Conservation (phyloP, 2,797 vertebrate genomes). For the Pseudomugil tenellus region DNA sequence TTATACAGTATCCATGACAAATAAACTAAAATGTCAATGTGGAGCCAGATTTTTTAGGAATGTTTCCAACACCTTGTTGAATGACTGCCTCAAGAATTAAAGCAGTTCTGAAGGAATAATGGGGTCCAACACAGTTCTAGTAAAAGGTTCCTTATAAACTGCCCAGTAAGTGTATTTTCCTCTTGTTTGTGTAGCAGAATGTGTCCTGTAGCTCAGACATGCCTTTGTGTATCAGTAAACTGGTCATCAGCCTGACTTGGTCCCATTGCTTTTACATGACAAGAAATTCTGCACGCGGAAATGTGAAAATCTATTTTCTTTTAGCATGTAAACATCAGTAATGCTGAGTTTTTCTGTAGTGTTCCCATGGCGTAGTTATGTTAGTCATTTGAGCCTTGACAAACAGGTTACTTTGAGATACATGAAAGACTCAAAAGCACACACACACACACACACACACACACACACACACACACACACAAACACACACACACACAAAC, state of each 20-base stretch:
- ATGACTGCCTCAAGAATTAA: not conserved
- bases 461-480: slow-evolving; percentile 30
- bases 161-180: not conserved
- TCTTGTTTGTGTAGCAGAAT: not conserved
- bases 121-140: too few relatives aligned
- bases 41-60: too few relatives aligned
- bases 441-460: slow-evolving; percentile 26
- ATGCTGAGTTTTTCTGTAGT: not conserved
- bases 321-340: slow-evolving; percentile 7
- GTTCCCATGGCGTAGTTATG: slow-evolving; percentile 66
- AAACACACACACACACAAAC: slow-evolving; percentile 40
- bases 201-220: not conserved
- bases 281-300: slow-evolving; percentile 30
- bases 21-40: too few relatives aligned
- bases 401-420: slow-evolving; percentile 73
- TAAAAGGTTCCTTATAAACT: not conserved
- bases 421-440: slow-evolving; percentile 21
- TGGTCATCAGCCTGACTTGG: slow-evolving; percentile 14
- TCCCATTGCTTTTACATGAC: slow-evolving; percentile 12
- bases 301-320: slow-evolving; percentile 24
- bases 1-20: not conserved
- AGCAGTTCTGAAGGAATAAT: not conserved
- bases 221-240: slow-evolving; percentile 6
- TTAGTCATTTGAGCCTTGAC: slow-evolving; percentile 46
- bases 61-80: not conserved